Evolutionary conservation across 2,797 vertebrate genomes (phyloP).

Genomic region (Spea hammondii): DNA sequence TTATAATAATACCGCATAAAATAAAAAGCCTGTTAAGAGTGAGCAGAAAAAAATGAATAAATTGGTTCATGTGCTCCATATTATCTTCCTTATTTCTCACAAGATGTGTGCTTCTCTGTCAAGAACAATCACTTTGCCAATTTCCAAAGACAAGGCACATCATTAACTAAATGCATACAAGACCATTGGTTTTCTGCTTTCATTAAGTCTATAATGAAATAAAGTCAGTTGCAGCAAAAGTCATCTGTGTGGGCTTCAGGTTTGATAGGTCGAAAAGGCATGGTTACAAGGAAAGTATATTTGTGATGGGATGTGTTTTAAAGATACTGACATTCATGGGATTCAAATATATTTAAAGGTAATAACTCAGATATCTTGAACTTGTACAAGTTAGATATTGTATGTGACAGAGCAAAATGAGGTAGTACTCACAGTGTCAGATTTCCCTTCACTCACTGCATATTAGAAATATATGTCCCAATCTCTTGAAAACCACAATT

Average conservation of each 20-base stretch:
- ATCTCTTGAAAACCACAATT: no score
- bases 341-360: not conserved
- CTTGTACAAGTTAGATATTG: constrained; percentile 11
- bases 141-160: constrained; percentile 37
- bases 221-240: constrained; percentile 6
- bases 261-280: not conserved
- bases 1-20: no score
- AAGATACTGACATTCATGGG: constrained; percentile 18
- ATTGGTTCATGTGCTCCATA: not conserved
- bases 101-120: constrained; percentile 20
- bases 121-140: constrained; percentile 18
- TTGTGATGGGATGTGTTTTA: constrained; percentile 17
- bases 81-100: not conserved
- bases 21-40: no score
- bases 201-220: constrained; percentile 35
- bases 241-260: constrained; percentile 2
- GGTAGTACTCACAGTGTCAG: constrained; percentile 3
- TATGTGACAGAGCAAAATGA: constrained; percentile 18
- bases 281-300: constrained; percentile 6
- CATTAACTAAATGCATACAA: constrained; percentile 32
- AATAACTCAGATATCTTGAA: constrained; percentile 19
- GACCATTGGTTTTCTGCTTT: constrained; percentile 19
- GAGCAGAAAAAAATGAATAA: no score
- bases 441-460: no score
- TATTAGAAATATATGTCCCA: no score